These are phyloP conservation scores for Strix aluco DNA, from an alignment of 2,113 vertebrate species.

Conservation along the genomic window DNA sequence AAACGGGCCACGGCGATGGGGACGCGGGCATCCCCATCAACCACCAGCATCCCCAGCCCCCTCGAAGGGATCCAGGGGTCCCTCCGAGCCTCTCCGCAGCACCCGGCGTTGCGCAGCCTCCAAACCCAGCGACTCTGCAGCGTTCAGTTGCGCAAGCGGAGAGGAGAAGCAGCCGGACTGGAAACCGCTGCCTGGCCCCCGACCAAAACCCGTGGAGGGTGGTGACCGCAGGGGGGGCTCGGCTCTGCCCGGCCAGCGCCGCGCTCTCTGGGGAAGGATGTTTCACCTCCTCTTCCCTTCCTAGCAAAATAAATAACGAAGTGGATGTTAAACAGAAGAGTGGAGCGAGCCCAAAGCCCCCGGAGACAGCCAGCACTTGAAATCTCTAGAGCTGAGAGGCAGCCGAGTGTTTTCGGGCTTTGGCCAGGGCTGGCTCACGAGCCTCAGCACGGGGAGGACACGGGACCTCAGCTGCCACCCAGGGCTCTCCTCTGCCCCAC, in stretches of 20 bases:
- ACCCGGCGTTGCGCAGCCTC: not conserved
- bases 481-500: not conserved
- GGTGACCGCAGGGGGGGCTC: not conserved
- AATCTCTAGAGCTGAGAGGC: not conserved
- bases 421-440: not conserved
- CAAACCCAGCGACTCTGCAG: not conserved
- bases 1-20: fast-evolving
- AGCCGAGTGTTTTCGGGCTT: not conserved
- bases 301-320: not conserved
- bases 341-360: not conserved
- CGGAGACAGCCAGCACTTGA: not conserved
- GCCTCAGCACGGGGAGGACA: not conserved
- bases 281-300: not conserved
- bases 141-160: not conserved
- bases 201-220: not conserved
- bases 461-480: not conserved
- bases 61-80: fast-evolving
- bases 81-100: not conserved
- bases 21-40: not conserved
- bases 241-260: not conserved
- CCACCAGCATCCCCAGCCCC: not conserved
- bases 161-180: not conserved
- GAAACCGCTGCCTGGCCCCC: not conserved
- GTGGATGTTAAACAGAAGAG: not conserved
- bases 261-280: not conserved